Evolutionary conservation across 2,888 invertebrate genomes (phyloP).

Genomic region (Keiferia lycopersicella): DNA sequence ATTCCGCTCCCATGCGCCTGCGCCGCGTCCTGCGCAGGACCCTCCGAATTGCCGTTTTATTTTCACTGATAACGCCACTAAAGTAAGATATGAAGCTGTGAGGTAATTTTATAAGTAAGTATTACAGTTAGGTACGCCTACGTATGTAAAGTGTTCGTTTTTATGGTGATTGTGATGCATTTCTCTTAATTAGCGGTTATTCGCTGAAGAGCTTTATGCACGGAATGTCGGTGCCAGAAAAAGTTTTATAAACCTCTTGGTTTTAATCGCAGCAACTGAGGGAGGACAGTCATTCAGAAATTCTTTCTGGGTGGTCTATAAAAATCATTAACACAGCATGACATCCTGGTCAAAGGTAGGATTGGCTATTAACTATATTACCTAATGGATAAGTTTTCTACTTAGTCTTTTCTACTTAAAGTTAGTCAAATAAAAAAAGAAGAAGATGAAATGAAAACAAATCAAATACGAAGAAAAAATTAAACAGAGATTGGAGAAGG

Average conservation of each 20-base stretch:
- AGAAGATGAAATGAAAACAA: not conserved
- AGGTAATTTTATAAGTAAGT: constrained; percentile 19
- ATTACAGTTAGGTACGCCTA: constrained; percentile 13
- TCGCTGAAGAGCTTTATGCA: not conserved
- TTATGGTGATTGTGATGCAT: constrained; percentile 17
- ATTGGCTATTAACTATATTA: not conserved
- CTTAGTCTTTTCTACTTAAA: not conserved
- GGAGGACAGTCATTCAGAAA: not conserved
- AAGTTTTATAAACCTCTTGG: constrained; percentile 10
- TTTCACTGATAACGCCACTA: constrained; percentile 50
- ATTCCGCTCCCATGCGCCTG: constrained; percentile 81
- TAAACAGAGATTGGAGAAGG: not conserved
- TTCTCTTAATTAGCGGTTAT: constrained; percentile 6
- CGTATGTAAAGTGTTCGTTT: constrained; percentile 13
- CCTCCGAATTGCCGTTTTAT: constrained; percentile 74
- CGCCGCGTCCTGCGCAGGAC: constrained; percentile 67
- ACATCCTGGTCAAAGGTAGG: not conserved
- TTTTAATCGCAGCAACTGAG: constrained; percentile 8
- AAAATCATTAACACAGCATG: not conserved
- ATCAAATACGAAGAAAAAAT: not conserved
- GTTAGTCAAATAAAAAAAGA: not conserved
- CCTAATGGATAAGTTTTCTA: not conserved
- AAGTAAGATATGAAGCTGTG: constrained; percentile 34
- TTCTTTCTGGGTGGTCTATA: constrained; percentile 11
- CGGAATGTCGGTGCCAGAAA: constrained; percentile 14